These are phyloP conservation scores for Microtus oregoni DNA, from an alignment of 2,113 vertebrate genomes.

Conservation along the genomic window DNA sequence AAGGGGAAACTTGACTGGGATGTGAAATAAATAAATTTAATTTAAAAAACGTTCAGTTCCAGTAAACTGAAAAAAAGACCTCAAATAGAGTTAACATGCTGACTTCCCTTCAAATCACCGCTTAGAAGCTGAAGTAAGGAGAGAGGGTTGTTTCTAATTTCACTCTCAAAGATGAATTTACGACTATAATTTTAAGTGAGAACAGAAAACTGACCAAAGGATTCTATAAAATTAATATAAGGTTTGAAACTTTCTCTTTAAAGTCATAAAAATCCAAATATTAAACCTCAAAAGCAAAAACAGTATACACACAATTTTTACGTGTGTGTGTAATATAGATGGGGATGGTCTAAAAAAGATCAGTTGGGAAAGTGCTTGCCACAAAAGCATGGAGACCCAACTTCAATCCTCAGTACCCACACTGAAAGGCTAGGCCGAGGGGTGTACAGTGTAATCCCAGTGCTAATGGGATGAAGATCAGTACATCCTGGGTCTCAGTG, in stretches of 20 bases:
- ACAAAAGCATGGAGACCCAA: background rate
- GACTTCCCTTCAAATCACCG: constrained; percentile 4
- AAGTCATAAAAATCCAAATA: constrained; percentile 64
- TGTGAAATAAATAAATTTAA: background rate
- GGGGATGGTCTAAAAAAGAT: background rate
- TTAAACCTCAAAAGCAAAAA: constrained; percentile 46
- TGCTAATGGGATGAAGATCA: background rate
- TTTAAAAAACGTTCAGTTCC: constrained; percentile 28
- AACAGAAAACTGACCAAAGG: constrained; percentile 31
- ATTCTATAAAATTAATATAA: background rate
- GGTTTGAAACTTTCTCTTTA: background rate
- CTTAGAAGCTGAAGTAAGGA: background rate
- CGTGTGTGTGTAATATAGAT: too few relatives aligned
- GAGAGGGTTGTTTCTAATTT: background rate
- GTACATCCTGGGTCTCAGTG: background rate
- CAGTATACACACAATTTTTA: background rate
- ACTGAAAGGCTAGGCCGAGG: background rate
- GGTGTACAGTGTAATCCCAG: background rate
- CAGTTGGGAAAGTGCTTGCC: background rate
- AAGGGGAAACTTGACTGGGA: background rate
- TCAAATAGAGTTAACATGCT: background rate
- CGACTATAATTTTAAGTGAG: background rate
- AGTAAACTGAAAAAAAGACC: constrained; percentile 42
- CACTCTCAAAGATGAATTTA: constrained; percentile 1
- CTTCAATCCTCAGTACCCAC: background rate